Evolutionary conservation across 2,113 vertebrate species (phyloP), one percentile per base, ranked within the genome.

Genomic region (Apus apus): DNA sequence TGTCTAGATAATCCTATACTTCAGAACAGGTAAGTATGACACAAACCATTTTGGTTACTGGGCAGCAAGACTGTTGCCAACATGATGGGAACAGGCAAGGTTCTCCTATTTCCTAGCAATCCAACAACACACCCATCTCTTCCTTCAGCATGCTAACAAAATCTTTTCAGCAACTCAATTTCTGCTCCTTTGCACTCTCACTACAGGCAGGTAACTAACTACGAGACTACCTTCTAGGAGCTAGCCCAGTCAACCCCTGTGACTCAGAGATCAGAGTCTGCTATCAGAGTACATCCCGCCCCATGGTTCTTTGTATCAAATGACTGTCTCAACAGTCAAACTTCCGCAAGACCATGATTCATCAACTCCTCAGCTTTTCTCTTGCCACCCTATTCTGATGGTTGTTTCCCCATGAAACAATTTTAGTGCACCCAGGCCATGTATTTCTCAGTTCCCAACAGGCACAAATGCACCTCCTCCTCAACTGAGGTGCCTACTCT

Each of bases 401-500:
- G 27, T 38, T 58, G 21, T 13, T 40, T 56, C 58, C 11, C 48
- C 13, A 21, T 3, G 34, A 13, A 45, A 32, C 7, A 23, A 8
- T 15, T 17, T 11, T 1, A 45, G 34, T 2, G 15, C 26, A 45
- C 2, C 40, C 60, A 48, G 53, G 11, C 54, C 67, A n/a, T 0
- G 2, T 38, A 27, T 5, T 4, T 56, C 30, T 20, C 15, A 5
- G n/a, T 6, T 43, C 57, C 30, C 46, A 38, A 29, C 22, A 43
- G 22, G 23, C 27, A 71, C 16, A 50, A 17, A 48, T 1, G 3
- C 30, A 18, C 38, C 29, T 27, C n/a, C n/a, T 40, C 27, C 9
- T 38, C 64, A 48, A 4, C 15, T 8, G 13, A 53, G 0, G 62
- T 23, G 6, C 57, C 12, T 4, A 5, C 46, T 5, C 9, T 1